These are phyloP conservation scores for Protaetia brevitarsis DNA, from an alignment of 1,140 invertebrate genomes.

Conservation along the genomic window DNA sequence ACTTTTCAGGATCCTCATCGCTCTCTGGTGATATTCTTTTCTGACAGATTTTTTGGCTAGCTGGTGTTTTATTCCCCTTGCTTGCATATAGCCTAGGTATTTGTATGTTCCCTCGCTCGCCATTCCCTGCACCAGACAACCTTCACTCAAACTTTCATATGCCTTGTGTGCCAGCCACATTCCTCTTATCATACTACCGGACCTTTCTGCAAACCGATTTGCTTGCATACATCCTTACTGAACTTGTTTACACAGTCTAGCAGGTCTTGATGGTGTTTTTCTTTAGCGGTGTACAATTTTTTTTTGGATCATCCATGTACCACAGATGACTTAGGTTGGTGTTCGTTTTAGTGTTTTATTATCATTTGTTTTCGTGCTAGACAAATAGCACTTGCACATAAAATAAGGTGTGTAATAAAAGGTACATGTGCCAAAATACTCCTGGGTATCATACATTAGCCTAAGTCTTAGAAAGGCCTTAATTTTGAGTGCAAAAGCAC, in stretches of 20 bases:
- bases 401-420: too few species aligned
- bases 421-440: too few species aligned
- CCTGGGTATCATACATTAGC: too few species aligned
- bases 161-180: background rate
- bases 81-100: background rate
- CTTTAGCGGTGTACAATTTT: constrained; percentile 19
- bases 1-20: background rate
- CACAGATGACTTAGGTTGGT: background rate
- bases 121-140: too few species aligned
- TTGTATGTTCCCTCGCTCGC: background rate
- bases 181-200: constrained; percentile 18
- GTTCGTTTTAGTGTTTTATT: too few species aligned
- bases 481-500: too few species aligned
- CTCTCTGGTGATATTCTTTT: background rate
- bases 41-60: background rate
- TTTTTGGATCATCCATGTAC: constrained; percentile 31
- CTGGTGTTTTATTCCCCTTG: background rate
- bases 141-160: background rate
- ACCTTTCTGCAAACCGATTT: constrained; percentile 26
- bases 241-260: constrained; percentile 8
- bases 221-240: constrained; percentile 23
- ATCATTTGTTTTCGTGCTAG: too few species aligned
- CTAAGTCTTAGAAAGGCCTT: too few species aligned
- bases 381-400: too few species aligned
- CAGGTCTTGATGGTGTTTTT: constrained; percentile 14